A percentile compares a stretch with the other conserved stretches of the same genome.
Evolutionary conservation across 2,113 vertebrate genomes (phyloP).

Genomic region (Notothenia rossii): DNA sequence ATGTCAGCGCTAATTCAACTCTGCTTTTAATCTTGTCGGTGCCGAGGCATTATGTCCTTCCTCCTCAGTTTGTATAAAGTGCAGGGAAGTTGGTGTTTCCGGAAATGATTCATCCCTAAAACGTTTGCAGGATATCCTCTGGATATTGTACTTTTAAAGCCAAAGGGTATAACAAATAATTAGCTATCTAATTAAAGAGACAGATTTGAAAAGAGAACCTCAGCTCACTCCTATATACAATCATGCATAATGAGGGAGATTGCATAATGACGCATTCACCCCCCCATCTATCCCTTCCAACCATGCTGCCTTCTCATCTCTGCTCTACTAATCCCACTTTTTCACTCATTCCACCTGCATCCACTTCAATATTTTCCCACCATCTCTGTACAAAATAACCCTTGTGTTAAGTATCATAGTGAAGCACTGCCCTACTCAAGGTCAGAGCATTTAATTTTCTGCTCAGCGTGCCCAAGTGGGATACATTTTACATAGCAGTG

Average conservation of each 20-base stretch:
- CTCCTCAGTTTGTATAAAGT: neutral
- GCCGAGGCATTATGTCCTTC: conserved; percentile 1
- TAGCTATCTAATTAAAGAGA: too few species aligned
- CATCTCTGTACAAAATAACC: neutral
- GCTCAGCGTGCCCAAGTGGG: neutral
- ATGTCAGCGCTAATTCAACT: conserved; percentile 3
- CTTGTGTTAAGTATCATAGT: conserved; percentile 5
- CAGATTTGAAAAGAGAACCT: neutral
- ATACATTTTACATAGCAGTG: neutral
- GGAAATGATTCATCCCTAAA: neutral
- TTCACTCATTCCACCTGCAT: neutral
- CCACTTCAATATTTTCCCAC: neutral
- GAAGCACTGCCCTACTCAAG: conserved; percentile 20
- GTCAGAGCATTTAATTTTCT: conserved; percentile 27
- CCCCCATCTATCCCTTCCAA: neutral
- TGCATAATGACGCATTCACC: neutral
- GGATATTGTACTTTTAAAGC: neutral
- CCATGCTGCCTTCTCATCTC: neutral
- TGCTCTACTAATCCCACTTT: neutral
- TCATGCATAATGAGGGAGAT: neutral
- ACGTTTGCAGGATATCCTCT: neutral
- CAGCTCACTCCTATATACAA: neutral
- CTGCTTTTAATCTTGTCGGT: conserved; percentile 30
- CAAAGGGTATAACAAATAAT: neutral
- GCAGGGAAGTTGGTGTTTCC: neutral